Base-by-base conservation (phyloP, 2,888 invertebrate genomes). In the Standfussiana lucernea region DNA sequence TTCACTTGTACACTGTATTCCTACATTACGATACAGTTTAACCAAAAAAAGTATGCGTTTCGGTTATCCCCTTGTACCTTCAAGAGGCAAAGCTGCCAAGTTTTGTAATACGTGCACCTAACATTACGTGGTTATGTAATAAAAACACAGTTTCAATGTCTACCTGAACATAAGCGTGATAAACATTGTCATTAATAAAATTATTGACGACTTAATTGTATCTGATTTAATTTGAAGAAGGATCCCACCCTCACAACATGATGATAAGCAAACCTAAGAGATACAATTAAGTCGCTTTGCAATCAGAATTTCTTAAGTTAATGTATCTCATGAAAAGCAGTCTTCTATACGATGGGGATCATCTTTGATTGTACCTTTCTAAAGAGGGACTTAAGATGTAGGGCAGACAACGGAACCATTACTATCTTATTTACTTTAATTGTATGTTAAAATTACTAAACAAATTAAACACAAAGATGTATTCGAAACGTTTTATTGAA, bases 401-500 rank as follows among this genome's bases (percentile, higher is more conserved):
- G 5, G n/a, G 10, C 37, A 47, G 13, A 28, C 37, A 21, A 37
- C 24, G 24, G 21, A 24, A 50, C 15, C 1, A 50, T 4, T 40
- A 32, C 32, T 24, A 28, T 18, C 24, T 24, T 24, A 72, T 59
- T 62, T 50, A 40, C 2, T 35, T n/a, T 50, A 50, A 40, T 32
- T 24, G 18, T n/a, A 21, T 53, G n/a, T 45, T 45, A 35, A n/a
- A n/a, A 70, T 67, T 28, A 47, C 15, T 37, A 1, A 47, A 24
- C 28, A 73, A 73, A 74, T 35, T 4, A 86, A 62, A 80, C 32
- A 69, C 40, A 7, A 56, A 47, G 5, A 45, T 40, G 56, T 47
- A 45, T 72, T 66, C 42, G 28, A 84, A 76, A 50, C 59, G 75
- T 62, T 85, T 75, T 76, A 78, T 79, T 81, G 61, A 72, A 86